These are phyloP conservation scores for Apodemus speciosus DNA, from an alignment of 2,113 vertebrate genomes.

Conservation along the genomic window DNA sequence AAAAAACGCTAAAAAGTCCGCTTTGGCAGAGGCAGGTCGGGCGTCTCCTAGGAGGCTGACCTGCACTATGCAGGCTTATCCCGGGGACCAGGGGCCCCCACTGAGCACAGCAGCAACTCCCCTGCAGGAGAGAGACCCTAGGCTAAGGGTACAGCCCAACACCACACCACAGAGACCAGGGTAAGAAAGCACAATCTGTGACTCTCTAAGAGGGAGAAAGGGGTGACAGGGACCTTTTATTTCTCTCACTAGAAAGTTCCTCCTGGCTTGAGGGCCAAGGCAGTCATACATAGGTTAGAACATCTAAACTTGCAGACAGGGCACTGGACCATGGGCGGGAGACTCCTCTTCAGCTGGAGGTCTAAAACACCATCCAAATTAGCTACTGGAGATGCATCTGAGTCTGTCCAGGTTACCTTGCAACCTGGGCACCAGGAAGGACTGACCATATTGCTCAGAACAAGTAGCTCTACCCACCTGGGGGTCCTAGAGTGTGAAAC, in stretches of 20 bases:
- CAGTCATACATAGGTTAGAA: neutral
- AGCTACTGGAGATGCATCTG: neutral
- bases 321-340: neutral
- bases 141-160: neutral
- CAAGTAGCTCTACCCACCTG: neutral
- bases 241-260: neutral
- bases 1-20: constrained; percentile 77
- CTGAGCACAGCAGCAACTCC: too few species aligned
- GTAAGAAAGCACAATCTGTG: accelerated
- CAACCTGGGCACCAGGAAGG: neutral
- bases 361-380: neutral
- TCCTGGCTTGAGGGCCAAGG: neutral
- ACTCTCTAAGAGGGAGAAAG: neutral
- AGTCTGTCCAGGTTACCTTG: neutral
- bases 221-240: neutral
- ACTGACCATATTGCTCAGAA: neutral
- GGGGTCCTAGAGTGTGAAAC: neutral
- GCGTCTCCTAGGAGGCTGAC: neutral
- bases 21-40: neutral
- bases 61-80: neutral
- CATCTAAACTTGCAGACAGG: neutral
- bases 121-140: neutral
- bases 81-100: neutral
- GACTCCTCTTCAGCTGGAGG: neutral
- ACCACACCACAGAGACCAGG: accelerated